Conservation (phyloP, 2,888 invertebrate species). For the Drosophila quasianomalipes region DNA sequence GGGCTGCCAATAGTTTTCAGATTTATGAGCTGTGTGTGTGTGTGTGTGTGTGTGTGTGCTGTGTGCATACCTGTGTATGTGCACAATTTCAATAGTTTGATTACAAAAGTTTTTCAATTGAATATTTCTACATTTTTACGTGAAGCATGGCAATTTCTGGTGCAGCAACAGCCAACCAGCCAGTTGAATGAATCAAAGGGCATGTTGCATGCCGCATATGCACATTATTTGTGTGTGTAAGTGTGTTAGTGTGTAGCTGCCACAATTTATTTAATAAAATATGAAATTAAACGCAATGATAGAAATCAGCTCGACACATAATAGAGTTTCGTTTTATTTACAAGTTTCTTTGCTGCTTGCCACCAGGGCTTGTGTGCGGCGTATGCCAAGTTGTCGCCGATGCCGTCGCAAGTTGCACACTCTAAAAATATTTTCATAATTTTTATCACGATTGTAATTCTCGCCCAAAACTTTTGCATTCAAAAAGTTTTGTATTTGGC, state of each 20-base stretch:
- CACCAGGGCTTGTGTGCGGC: constrained; percentile 21
- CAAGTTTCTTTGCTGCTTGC: constrained; percentile 35
- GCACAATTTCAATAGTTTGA: constrained; percentile 73
- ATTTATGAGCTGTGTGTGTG: constrained; percentile 68
- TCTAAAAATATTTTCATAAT: constrained; percentile 77
- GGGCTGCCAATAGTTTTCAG: constrained; percentile 65
- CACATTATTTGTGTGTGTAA: constrained; percentile 3
- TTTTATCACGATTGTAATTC: constrained; percentile 82
- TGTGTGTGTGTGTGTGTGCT: constrained; percentile 21
- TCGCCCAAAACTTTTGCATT: constrained; percentile 78
- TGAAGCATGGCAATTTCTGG: constrained; percentile 30
- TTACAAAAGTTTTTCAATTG: constrained; percentile 78
- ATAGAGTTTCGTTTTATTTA: constrained; percentile 44
- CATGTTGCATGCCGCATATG: constrained; percentile 42
- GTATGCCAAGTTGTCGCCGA: constrained; percentile 37
- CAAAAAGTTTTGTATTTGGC: constrained; percentile 67
- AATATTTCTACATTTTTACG: constrained; percentile 61
- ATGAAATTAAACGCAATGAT: constrained; percentile 42
- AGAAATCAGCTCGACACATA: constrained; percentile 30
- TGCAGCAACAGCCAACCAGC: neutral
- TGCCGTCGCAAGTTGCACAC: constrained; percentile 54
- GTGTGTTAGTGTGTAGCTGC: neutral
- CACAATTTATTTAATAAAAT: constrained; percentile 33
- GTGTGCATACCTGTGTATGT: constrained; percentile 33
- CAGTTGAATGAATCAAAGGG: constrained; percentile 30